Conservation (phyloP, 2,113 vertebrate genomes). For the Ahaetulla prasina region DNA sequence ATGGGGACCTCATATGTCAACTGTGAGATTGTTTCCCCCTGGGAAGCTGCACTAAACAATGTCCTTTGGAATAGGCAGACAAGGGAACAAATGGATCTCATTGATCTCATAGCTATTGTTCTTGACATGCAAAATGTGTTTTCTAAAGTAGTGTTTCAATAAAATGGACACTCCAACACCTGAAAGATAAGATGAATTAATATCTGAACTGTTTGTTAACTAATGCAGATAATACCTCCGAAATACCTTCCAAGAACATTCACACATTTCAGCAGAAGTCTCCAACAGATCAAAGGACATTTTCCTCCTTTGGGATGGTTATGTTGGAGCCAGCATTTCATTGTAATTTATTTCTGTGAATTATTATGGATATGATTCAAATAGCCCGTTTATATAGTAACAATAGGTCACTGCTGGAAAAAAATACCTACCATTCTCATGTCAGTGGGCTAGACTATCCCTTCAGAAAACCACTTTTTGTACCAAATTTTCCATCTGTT, state of each 20-base stretch:
- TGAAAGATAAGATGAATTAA: neutral
- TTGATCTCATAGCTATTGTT: neutral
- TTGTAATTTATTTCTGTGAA: neutral
- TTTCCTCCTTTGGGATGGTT: neutral
- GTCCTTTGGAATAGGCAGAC: neutral
- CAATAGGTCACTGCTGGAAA: neutral
- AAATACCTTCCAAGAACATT: neutral
- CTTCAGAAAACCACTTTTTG: constrained; percentile 5
- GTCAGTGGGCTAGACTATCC: constrained; percentile 1
- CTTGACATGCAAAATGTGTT: neutral
- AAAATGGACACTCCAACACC: neutral
- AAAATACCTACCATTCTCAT: neutral
- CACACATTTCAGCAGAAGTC: neutral
- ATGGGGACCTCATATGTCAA: neutral
- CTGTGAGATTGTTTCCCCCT: neutral
- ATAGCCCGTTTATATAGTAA: neutral
- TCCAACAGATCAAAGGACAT: neutral
- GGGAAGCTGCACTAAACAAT: neutral
- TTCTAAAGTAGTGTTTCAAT: neutral
- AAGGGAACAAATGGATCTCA: neutral
- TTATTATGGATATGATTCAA: neutral
- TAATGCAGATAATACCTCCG: neutral
- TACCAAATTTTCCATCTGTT: constrained; percentile 30
- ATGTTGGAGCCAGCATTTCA: neutral
- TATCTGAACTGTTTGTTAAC: neutral